These are phyloP conservation scores for Nephrotoma appendiculata DNA, from an alignment of 2,888 invertebrate species.

Conservation along the genomic window DNA sequence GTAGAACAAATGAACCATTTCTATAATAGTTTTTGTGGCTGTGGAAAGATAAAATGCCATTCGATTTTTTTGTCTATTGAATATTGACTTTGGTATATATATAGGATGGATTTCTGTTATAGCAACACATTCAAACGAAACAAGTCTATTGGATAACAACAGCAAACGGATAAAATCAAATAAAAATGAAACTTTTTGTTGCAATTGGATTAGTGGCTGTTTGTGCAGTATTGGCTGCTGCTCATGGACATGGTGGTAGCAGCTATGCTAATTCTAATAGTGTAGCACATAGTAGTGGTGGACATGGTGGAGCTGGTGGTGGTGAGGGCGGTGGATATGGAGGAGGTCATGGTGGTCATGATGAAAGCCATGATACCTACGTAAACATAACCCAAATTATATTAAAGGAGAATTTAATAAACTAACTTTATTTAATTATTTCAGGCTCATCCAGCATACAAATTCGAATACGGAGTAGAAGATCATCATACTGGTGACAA, in stretches of 20 bases:
- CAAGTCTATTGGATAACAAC: not conserved
- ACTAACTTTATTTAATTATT: not conserved
- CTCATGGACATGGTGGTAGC: not conserved
- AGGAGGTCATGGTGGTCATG: slow-evolving; percentile 14
- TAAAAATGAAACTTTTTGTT: not conserved
- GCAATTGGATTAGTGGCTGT: not conserved
- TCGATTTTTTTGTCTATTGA: not conserved
- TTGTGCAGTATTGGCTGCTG: not conserved
- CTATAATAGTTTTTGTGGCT: not conserved
- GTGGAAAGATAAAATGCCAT: not conserved
- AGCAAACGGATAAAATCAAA: not conserved
- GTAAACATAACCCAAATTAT: not conserved
- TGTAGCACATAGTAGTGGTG: not conserved
- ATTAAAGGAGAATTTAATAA: not conserved
- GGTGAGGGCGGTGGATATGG: not conserved
- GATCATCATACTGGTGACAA: slow-evolving; percentile 26
- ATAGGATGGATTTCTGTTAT: not conserved
- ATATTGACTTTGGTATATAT: not conserved
- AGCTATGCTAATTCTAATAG: not conserved
- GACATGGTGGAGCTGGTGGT: slow-evolving; percentile 8
- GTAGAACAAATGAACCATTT: not conserved
- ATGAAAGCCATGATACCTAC: not conserved
- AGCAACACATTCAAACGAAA: not conserved
- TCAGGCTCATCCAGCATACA: slow-evolving; percentile 23
- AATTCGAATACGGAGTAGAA: slow-evolving; percentile 24